Conservation (phyloP, 2,797 vertebrate genomes). For the Psittacula echo region DNA sequence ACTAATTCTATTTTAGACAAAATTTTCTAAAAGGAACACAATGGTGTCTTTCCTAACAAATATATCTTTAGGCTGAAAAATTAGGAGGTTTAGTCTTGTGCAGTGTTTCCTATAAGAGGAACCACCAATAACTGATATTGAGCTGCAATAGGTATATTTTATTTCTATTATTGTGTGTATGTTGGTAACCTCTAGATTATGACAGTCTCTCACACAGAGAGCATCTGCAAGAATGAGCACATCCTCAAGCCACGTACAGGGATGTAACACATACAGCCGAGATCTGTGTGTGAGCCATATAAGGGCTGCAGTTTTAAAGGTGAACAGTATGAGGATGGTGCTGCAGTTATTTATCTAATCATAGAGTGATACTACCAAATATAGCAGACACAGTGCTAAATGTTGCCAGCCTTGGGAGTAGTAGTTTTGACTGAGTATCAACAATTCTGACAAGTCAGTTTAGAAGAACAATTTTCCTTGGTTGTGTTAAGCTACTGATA, state of each 20-base stretch:
- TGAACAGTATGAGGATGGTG: not conserved
- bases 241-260: not conserved
- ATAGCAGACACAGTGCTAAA: not conserved
- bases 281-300: not conserved
- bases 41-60: not conserved
- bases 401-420: not conserved
- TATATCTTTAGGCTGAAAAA: not conserved
- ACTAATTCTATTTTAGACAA: not conserved
- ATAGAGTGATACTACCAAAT: not conserved
- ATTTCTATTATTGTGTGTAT: not conserved
- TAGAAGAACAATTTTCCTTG: not conserved
- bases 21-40: not conserved
- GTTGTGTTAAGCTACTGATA: not conserved
- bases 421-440: not conserved
- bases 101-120: not conserved
- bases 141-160: not conserved
- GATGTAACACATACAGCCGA: not conserved
- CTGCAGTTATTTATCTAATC: not conserved
- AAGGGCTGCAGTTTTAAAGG: not conserved
- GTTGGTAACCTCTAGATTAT: not conserved
- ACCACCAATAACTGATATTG: not conserved
- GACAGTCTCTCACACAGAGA: not conserved
- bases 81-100: not conserved
- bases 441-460: not conserved
- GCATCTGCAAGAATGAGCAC: rapidly evolving